Base-by-base conservation (phyloP, 2,888 invertebrate species). In the Trissolcus japonicus region DNA sequence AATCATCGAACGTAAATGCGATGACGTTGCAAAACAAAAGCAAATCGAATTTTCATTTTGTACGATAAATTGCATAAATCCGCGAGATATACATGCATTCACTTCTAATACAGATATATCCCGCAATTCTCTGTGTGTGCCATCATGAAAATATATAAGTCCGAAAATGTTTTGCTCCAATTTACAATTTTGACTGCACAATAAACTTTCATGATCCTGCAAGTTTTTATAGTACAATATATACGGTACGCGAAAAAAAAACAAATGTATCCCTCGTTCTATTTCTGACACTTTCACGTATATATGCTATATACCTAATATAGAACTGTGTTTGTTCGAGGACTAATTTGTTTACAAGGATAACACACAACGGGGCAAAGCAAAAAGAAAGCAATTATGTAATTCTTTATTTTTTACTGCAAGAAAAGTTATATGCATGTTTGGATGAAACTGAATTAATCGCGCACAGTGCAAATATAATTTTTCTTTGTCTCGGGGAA, bases 71-170 rank as follows among this genome's bases (percentile, higher is more conserved):
- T 71, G 35, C 62, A 71, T 63, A 62, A 71, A 71, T 71, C 51
- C 25, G 51, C 57, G 16, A 13, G 43, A 11, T 2, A 25, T 35
- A 35, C 29, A 29, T 61, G 40, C 19, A 61, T 25, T 55, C 48
- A 62, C 41, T 59, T 71, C 59, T 63, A 71, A 71, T 71, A 71
- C 55, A 62, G 62, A 71, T 57, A 71, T 60, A 71, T 71, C 56
- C 51, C 51, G 41, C 61, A 61, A 55, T 51, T 55, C 41, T 56
- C 50, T 41, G 14, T 41, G 41, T 56, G 35, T 11, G 35, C 35
- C 35, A 6, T 35, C 35, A 11, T 35, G 35, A 35, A 35, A 35
- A 35, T 35, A 35, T 35, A 35, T 35, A 35, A 35, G 56, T 55
- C 56, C 16, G 43, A 57, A 63, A 71, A 71, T 59, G 57, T 63